Percentiles rank a stretch among this genome's conserved stretches.
Conservation (phyloP, 2,113 vertebrate species). For the Scortum barcoo region DNA sequence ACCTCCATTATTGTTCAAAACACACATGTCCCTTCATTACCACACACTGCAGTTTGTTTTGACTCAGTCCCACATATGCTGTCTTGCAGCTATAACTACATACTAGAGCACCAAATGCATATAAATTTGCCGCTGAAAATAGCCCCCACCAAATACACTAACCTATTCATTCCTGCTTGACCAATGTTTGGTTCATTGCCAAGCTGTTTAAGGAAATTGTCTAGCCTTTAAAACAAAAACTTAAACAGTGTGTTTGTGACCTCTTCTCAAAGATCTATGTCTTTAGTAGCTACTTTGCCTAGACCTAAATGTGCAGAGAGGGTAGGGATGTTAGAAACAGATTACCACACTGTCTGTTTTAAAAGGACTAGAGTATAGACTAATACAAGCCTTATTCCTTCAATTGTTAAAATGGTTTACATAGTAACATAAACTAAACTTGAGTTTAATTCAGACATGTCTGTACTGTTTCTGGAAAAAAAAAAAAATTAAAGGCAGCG, state of each 20-base stretch:
- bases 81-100: not conserved
- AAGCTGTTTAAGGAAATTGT: not conserved
- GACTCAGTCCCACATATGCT: not conserved
- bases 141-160: not conserved
- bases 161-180: not conserved
- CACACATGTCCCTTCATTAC: not conserved
- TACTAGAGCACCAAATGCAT: not conserved
- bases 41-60: not conserved
- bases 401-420: not conserved
- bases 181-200: not conserved
- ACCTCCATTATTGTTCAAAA: not conserved
- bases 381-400: not conserved
- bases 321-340: no score
- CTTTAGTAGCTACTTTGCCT: not conserved
- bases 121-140: not conserved
- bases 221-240: not conserved
- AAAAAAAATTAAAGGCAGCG: constrained; percentile 18
- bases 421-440: not conserved
- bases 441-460: not conserved
- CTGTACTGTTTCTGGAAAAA: not conserved
- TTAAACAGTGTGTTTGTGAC: not conserved
- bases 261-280: not conserved
- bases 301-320: not conserved
- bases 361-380: not conserved
- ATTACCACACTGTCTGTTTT: no score